Evolutionary conservation across 2,888 invertebrate genomes (phyloP).

Genomic region (Poecilus cupreus): DNA sequence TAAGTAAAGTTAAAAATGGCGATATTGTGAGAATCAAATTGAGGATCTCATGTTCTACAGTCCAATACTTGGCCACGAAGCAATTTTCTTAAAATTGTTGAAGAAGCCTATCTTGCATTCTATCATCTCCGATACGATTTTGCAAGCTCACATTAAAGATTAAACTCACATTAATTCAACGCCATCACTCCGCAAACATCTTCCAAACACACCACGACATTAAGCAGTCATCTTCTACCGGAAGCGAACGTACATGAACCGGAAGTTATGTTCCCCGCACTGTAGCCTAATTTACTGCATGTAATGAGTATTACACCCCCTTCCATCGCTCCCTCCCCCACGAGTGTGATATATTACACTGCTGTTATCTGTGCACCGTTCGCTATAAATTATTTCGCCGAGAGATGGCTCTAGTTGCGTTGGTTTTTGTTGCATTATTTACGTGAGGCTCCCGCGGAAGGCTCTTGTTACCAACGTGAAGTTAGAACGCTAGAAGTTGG

Average conservation of each 20-base stretch:
- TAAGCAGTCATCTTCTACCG: neutral
- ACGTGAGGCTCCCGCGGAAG: neutral
- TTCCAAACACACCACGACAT: neutral
- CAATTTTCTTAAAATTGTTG: too few species aligned
- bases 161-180: too few species aligned
- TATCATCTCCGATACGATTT: too few species aligned
- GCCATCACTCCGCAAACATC: neutral
- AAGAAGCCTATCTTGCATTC: neutral
- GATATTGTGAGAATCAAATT: too few species aligned
- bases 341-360: neutral
- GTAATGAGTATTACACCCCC: slow-evolving; percentile 4
- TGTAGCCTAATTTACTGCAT: slow-evolving; percentile 37
- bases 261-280: slow-evolving; percentile 10
- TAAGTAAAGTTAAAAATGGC: too few species aligned
- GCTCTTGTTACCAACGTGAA: neutral
- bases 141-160: too few species aligned
- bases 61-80: too few species aligned
- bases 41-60: too few species aligned
- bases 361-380: neutral
- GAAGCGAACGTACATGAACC: slow-evolving; percentile 17
- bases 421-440: slow-evolving; percentile 4
- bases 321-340: neutral
- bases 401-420: neutral
- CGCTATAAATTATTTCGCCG: slow-evolving; percentile 10
- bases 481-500: too few species aligned